Evolutionary conservation across 1,140 invertebrate genomes (phyloP), one percentile per base, ranked within the genome.

Genomic region (Drosophila melanica): DNA sequence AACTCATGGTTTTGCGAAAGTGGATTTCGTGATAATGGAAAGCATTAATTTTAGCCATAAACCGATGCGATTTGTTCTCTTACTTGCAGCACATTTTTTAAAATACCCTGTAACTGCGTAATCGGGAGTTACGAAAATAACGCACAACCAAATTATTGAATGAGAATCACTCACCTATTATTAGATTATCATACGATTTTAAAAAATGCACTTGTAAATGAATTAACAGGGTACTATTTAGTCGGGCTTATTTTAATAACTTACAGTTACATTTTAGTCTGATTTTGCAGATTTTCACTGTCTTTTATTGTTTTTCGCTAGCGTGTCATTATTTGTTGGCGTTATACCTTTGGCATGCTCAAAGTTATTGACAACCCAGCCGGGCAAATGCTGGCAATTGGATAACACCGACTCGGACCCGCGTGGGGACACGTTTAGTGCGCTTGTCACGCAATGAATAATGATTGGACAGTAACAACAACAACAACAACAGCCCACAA

Each of bases 361-460:
- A 76, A 79, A 82, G 68, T 77, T 86, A 86, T 86, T 86, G 82
- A 73, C 81, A 58, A 71, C 64, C 70, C 76, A 51, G 68, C 35
- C 45, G 51, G 54, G 50, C 57, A 62, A 48, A 54, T 54, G 18
- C 47, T 16, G 16, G 45, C 8, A 51, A 50, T 59, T 66, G 53
- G 33, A 50, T 30, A 33, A 30, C 64, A 9, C 33, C 47, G 30
- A 42, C 66, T 48, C 27, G 45, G 37, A 41, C 14, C 58, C 35
- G 35, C 42, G 39, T 65, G 68, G 64, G 55, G 75, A 77, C 73
- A 84, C 84, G 84, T 84, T 89, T 89, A 77, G 82, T 68, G 84
- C 73, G 85, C 80, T 80, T 89, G 84, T 89, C 84, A 89, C 85
- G 84, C 84, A 84, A 90, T 89, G 85, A 89, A 89, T 89, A 89